phyloP scores from a whole-genome alignment of 2,888 invertebrate species.

The Idaea aversata region DNA sequence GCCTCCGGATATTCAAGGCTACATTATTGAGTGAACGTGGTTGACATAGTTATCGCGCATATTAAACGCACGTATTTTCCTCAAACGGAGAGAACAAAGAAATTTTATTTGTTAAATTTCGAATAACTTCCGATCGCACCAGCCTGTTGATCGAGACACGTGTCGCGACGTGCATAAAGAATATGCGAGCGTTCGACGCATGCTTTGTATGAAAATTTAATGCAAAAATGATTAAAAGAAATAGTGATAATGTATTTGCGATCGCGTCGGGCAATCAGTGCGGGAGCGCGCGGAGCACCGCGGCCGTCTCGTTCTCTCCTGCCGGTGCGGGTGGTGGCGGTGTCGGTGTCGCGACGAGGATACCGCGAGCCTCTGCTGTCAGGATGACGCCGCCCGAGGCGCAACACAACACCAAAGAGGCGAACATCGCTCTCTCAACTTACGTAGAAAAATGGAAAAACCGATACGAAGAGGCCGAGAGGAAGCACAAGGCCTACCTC shows the following conservation, averaged over 20 bases:
- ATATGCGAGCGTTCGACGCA: conserved; percentile 68
- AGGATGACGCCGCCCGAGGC: conserved; percentile 77
- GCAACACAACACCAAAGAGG: conserved; percentile 71
- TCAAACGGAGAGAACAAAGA: conserved; percentile 71
- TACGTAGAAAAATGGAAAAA: conserved; percentile 83
- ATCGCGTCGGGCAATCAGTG: conserved; percentile 78
- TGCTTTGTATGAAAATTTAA: conserved; percentile 69
- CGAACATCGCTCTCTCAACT: conserved; percentile 72
- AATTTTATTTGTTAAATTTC: conserved; percentile 50
- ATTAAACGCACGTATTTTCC: conserved; percentile 63
- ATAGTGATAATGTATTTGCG: conserved; percentile 79
- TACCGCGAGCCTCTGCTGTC: conserved; percentile 74
- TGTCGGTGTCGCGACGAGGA: conserved; percentile 66
- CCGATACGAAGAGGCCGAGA: conserved; percentile 86
- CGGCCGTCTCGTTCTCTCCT: conserved; percentile 56
- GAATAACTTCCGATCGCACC: conserved; percentile 57
- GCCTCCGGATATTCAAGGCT: conserved; percentile 51
- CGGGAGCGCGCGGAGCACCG: conserved; percentile 70
- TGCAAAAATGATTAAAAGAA: conserved; percentile 80
- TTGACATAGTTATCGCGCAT: conserved; percentile 50
- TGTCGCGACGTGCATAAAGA: conserved; percentile 61
- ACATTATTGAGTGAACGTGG: conserved; percentile 53
- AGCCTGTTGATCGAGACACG: conserved; percentile 74
- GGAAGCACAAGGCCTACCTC: conserved; percentile 83
- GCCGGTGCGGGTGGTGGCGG: conserved; percentile 34